Conservation (phyloP, 2,888 invertebrate genomes). For the Cheilosia scutellata region DNA sequence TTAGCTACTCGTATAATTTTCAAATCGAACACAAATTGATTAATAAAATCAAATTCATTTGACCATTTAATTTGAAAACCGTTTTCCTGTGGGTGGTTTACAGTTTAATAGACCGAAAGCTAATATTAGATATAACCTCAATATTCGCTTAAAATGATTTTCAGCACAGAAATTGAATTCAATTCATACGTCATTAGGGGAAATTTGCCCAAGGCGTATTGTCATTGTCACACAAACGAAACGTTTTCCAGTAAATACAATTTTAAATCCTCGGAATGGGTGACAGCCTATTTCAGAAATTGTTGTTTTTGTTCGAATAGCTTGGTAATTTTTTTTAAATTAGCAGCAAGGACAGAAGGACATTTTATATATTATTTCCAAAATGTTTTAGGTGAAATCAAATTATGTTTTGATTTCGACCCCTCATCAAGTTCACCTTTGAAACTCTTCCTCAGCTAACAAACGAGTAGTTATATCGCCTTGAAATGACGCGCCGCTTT, state of each 20-base stretch:
- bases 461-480: background rate
- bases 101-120: background rate
- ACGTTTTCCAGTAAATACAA: background rate
- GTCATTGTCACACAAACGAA: background rate
- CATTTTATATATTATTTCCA: no score
- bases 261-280: no score
- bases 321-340: no score
- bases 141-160: background rate
- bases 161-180: background rate
- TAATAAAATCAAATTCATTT: slow-evolving; percentile 1
- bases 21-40: no score
- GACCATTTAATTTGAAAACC: slow-evolving; percentile 2
- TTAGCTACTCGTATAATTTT: background rate
- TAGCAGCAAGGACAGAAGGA: no score
- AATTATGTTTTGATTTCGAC: background rate
- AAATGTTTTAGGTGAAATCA: no score
- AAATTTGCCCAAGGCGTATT: background rate
- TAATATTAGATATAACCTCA: no score
- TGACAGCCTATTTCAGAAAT: no score
- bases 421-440: background rate
- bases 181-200: background rate
- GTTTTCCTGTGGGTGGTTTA: slow-evolving; percentile 1
- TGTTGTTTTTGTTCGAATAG: no score
- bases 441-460: background rate
- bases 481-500: no score